phyloP scores from a whole-genome alignment of 2,888 invertebrate genomes.

The Heliothis peltigera region DNA sequence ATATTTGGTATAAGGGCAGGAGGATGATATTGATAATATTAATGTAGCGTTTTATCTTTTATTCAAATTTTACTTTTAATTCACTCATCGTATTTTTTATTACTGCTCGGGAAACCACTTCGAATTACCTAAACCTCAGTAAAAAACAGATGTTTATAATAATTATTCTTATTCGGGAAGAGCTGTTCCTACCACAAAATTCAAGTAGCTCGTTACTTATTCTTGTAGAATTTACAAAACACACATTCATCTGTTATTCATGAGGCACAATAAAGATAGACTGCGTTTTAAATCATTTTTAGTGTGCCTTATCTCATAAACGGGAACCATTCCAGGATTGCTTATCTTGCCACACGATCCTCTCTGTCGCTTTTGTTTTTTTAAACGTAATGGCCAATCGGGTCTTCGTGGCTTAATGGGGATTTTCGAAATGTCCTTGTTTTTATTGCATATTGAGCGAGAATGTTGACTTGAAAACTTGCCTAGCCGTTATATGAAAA shows the following conservation, averaged over 20 bases:
- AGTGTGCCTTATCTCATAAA: slow-evolving; percentile 61
- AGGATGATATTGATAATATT: too few relatives aligned
- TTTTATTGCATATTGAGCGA: neutral
- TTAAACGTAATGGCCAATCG: slow-evolving; percentile 8
- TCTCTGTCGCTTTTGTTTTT: slow-evolving; percentile 38
- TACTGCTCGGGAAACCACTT: too few relatives aligned
- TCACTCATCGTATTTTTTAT: too few relatives aligned
- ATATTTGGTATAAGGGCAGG: too few relatives aligned
- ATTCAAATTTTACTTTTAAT: too few relatives aligned
- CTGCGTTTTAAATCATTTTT: slow-evolving; percentile 60
- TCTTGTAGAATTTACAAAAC: slow-evolving; percentile 53
- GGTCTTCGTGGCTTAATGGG: neutral
- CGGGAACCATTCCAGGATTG: slow-evolving; percentile 53
- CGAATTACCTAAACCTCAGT: too few relatives aligned
- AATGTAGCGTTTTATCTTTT: too few relatives aligned
- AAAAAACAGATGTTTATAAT: too few relatives aligned
- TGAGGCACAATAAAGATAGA: slow-evolving; percentile 54
- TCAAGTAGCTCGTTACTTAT: slow-evolving; percentile 34
- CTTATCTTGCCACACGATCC: slow-evolving; percentile 44
- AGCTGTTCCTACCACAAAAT: slow-evolving; percentile 30
- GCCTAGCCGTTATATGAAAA: too few relatives aligned
- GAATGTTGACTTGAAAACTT: too few relatives aligned
- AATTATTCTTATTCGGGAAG: neutral
- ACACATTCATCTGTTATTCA: slow-evolving; percentile 56
- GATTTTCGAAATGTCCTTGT: neutral